A percentile compares a stretch with the other conserved stretches of the same genome.
Conservation (phyloP, 2,888 invertebrate genomes). For the Pheosia tremula region DNA sequence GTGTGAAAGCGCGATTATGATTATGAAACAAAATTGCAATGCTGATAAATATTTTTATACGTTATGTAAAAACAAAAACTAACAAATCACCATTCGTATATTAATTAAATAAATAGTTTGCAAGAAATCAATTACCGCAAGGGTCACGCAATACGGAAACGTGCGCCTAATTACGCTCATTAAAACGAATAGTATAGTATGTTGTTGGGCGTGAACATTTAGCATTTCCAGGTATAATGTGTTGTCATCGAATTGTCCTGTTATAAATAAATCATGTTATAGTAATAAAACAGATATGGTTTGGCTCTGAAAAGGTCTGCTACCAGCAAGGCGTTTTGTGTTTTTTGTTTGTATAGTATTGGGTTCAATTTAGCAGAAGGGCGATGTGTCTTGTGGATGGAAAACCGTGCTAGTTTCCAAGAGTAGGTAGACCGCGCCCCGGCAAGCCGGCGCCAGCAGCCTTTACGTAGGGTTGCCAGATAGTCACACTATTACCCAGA, state of each 20-base stretch:
- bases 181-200: conserved; percentile 26
- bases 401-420: conserved; percentile 48
- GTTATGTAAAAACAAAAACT: conserved; percentile 18
- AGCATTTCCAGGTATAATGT: conserved; percentile 25
- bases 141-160: conserved; percentile 20
- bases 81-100: conserved; percentile 11
- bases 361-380: conserved; percentile 34
- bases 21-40: conserved; percentile 12
- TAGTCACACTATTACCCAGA: not conserved
- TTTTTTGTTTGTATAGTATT: conserved; percentile 23
- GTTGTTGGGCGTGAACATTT: conserved; percentile 8
- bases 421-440: conserved; percentile 60
- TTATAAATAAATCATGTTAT: too few relatives aligned
- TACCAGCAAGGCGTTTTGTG: conserved; percentile 23
- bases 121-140: conserved; percentile 23
- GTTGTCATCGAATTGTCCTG: conserved; percentile 9
- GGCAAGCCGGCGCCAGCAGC: conserved; percentile 57
- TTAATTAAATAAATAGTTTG: conserved; percentile 17
- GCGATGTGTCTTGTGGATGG: conserved; percentile 41
- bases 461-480: conserved; percentile 19
- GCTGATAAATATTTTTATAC: conserved; percentile 13
- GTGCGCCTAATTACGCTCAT: conserved; percentile 21
- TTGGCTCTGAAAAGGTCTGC: conserved; percentile 19
- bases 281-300: not conserved
- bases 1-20: conserved; percentile 9